Base-by-base conservation (phyloP, 2,888 invertebrate genomes). In the Silvanus unidentatus region DNA sequence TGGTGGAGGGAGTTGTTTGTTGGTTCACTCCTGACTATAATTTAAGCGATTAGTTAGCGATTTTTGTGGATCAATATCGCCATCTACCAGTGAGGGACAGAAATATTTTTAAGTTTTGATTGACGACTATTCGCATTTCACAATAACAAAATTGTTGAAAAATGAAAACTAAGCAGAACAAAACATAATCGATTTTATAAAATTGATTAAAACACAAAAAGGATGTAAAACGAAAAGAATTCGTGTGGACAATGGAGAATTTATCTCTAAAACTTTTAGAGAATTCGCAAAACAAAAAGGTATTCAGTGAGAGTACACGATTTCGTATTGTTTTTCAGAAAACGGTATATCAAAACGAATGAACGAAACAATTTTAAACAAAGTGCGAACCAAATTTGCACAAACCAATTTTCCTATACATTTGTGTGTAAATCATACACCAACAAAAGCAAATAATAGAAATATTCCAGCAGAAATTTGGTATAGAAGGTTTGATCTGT, bases 361-460 rank as follows among this genome's bases (percentile, higher is more conserved):
- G 43, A 59, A 58, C 34, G 36, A 50, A 34, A 55, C 56, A 8
- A 34, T 53, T 15, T 22, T 55, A 13, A 47, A 54, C 27, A 60
- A 49, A 38, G 52, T 52, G 10, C 38, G 58, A 36, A 47, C 48
- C 12, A 53, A 50, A 42, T 47, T 60, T 36, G 13, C 40, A 13
- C 50, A 59, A 28, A 50, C 54, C 14, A 52, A 54, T 34, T 29
- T 59, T 30, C 49, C 53, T 6, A 50, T 45, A 42, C 29, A 49
- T 37, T 39, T 55, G n/a, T 59, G 58, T 57, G 53, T n/a, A n/a
- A n/a, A n/a, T n/a, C n/a, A n/a, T n/a, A 44, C 43, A 11, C 54
- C 50, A 35, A 55, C 52, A 27, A 39, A 10, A 41, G 47, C 55
- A 27, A 50, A 50, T 42, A 35, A 42, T 39, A 42, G 44, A 32